Evolutionary conservation across 2,888 invertebrate genomes (phyloP), one percentile per base, ranked within the genome.

Genomic region (Synanthedon vespiformis): DNA sequence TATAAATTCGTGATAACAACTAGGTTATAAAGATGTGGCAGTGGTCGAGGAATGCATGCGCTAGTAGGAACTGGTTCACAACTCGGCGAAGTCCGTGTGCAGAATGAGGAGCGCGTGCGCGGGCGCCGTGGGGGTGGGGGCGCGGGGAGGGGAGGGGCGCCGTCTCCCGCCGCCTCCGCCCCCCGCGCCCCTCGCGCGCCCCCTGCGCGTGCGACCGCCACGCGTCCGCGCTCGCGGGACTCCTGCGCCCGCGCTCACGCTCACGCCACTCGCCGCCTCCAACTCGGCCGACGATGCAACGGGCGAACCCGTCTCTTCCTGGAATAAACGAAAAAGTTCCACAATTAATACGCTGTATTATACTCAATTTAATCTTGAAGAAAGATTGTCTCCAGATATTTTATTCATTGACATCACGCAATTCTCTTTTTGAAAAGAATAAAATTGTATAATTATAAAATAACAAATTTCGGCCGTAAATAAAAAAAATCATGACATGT

Each of bases 81-180:
- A 22, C 16, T 48, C 48, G 8, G 49, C 56, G 62, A 80, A 68
- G 55, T 78, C 77, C 40, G 76, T 62, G 65, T 69, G 81, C 62
- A 82, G 70, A 58, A 82, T 73, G 62, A 83, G 79, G 58, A 83
- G 68, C 58, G 82, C 69, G 59, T 76, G 66, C 58, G 70, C 55
- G 53, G 72, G 62, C 54, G 69, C 60, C 53, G 72, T 52, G 18
- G 67, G 55, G 68, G 59, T 40, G 54, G 67, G 55, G 51, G 52
- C 54, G 62, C 54, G 63, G 60, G 50, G 57, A 52, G 67, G 54
- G 59, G 57, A 56, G 60, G 57, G 57, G 58, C 54, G 62, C 40
- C 51, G 51, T 48, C 51, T 53, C 40, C 49, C 58, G 18, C 51
- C 51, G 52, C 40, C 18, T 50, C 52, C 49, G 44, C 40, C 51